A percentile compares a stretch with the other conserved stretches of the same genome.
Conservation (phyloP, 2,797 vertebrate genomes). For the Triplophysa bombifrons region DNA sequence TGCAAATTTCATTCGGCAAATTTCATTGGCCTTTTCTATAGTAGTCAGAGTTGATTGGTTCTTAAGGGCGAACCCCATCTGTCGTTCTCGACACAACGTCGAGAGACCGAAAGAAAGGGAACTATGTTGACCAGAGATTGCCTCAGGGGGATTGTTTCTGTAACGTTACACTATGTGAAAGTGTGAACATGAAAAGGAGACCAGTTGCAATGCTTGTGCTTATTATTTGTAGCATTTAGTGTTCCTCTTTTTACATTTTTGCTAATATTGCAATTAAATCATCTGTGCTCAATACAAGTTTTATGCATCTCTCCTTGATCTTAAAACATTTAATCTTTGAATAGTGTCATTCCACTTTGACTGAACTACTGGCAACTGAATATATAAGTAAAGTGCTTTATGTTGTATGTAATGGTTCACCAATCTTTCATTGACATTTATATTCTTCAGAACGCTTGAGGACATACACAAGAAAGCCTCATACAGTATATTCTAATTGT, state of each 20-base stretch:
- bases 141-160: not conserved
- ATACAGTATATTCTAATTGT: not conserved
- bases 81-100: too few species aligned
- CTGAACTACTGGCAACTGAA: not conserved
- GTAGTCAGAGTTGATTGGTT: too few species aligned
- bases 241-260: too few species aligned
- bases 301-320: not conserved
- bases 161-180: not conserved
- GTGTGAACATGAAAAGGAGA: not conserved
- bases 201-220: not conserved
- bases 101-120: too few species aligned
- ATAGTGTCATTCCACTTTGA: not conserved
- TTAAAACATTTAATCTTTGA: not conserved
- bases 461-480: not conserved
- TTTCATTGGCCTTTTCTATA: too few species aligned
- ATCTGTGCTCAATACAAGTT: not conserved
- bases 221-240: too few species aligned
- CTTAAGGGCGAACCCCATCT: too few species aligned
- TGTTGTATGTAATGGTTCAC: not conserved
- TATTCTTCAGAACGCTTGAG: not conserved
- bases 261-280: too few species aligned
- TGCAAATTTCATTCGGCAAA: too few species aligned
- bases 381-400: not conserved
- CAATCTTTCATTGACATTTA: not conserved
- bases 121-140: not conserved